Conservation (phyloP, 2,888 invertebrate genomes). For the Drosophila rellima region DNA sequence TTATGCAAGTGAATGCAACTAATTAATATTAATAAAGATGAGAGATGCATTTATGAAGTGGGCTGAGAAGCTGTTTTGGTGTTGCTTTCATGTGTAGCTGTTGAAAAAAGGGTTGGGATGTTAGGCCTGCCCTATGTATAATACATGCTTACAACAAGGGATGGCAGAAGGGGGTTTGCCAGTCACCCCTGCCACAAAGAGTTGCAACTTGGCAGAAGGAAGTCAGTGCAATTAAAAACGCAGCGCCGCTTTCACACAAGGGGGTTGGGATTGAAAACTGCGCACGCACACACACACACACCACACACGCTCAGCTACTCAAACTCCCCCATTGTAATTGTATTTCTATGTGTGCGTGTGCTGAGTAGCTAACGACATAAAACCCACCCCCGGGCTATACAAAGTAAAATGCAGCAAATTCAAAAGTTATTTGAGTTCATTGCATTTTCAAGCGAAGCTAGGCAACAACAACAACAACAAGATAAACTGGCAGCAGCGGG, state of each 20-base stretch:
- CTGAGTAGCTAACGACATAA: conserved; percentile 73
- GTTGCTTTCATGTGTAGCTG: conserved; percentile 13
- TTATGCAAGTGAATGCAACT: conserved; percentile 77
- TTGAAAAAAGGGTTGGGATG: conserved; percentile 17
- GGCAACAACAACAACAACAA: conserved; percentile 59
- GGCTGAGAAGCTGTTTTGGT: conserved; percentile 2
- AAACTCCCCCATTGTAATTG: conserved; percentile 66
- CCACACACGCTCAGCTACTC: conserved; percentile 20
- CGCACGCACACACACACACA: conserved; percentile 55
- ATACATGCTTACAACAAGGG: conserved; percentile 34
- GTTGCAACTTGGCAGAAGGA: conserved; percentile 74
- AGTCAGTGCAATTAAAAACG: conserved; percentile 81
- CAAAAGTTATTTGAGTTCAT: conserved; percentile 84
- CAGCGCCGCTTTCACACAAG: conserved; percentile 59
- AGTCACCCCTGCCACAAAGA: conserved; percentile 51
- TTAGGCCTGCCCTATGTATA: conserved; percentile 33
- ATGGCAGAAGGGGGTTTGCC: conserved; percentile 30
- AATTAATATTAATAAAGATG: conserved; percentile 72
- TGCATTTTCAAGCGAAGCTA: conserved; percentile 82
- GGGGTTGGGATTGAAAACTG: conserved; percentile 78
- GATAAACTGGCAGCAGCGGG: conserved; percentile 46
- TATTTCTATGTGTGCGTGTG: conserved; percentile 48
- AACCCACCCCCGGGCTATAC: conserved; percentile 70
- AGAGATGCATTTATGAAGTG: conserved; percentile 1
- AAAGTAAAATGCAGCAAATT: conserved; percentile 82